Conservation (phyloP, 2,888 invertebrate genomes). For the Anthophora plumipes region DNA sequence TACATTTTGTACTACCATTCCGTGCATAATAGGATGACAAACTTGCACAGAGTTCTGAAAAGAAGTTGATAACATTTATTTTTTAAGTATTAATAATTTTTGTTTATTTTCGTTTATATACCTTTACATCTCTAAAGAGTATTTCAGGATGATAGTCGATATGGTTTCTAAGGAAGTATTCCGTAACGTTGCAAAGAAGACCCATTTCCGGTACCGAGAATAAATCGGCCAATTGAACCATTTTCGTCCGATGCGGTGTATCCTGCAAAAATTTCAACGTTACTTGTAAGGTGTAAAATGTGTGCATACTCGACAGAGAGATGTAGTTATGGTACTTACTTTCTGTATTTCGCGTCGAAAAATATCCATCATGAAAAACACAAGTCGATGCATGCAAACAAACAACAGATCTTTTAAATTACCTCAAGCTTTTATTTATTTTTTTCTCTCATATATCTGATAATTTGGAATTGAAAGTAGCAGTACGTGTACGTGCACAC, state of each 20-base stretch:
- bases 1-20: slow-evolving; percentile 93
- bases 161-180: slow-evolving; percentile 94
- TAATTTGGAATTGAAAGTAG: not conserved
- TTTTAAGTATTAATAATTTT: not conserved
- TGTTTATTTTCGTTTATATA: slow-evolving; percentile 84
- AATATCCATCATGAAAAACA: slow-evolving; percentile 64
- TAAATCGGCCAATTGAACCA: slow-evolving; percentile 98
- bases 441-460: slow-evolving; percentile 4
- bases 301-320: not conserved
- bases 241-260: slow-evolving; percentile 85
- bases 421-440: not conserved
- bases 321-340: slow-evolving; percentile 59
- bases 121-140: slow-evolving; percentile 96
- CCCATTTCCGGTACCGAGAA: slow-evolving; percentile 99
- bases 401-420: slow-evolving; percentile 52
- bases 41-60: slow-evolving; percentile 86
- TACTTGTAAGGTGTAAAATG: no score
- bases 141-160: slow-evolving; percentile 98
- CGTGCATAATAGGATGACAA: slow-evolving; percentile 96
- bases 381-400: slow-evolving; percentile 71
- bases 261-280: slow-evolving; percentile 72
- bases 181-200: slow-evolving; percentile 95
- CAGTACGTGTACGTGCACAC: not conserved
- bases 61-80: not conserved
- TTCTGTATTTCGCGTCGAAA: slow-evolving; percentile 65